Evolutionary conservation across 2,797 vertebrate genomes (phyloP), one percentile per base, ranked within the genome.

Genomic region (Leptoclinus maculatus): DNA sequence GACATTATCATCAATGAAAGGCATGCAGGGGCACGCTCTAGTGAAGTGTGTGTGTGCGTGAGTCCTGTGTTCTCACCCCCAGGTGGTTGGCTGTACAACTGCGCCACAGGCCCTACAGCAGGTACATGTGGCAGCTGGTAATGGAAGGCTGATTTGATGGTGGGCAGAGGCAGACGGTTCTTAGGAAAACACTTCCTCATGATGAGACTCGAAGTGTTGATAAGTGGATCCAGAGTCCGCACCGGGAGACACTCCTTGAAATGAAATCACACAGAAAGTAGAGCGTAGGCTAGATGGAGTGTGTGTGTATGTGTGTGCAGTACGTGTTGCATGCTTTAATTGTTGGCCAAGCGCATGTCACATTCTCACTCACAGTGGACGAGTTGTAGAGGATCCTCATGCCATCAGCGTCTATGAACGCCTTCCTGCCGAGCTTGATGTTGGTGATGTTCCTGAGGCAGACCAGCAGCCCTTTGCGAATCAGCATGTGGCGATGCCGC

Each of bases 141-240:
- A 71, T 95, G 95, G 89, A 97, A 98, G 86, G 95, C 94, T 53
- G 98, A 98, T 92, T 97, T 98, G 91, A 99, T 98, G 25, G 97
- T 99, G 83, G 97, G 96, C 76, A 99, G 91, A 65, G 98, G 98
- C 88, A 99, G 94, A 71, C 98, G 98, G 89, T 99, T 99, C 95
- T 99, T 99, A 54, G 98, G 98, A 91, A 98, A 99, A 93, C 98
- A 99, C 93, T 99, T 99, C 88, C 98, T 97, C 98, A 99, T 99
- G 92, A 99, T 98, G 66, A 99, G 93, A 89, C 97, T 99, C 38
- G 98, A 99, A 23, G 95, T 97, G 94, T 98, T 99, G 73, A 99
- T 95, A 58, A 99, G 95, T 21, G 97, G 96, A 94, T 99, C 98
- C 88, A 99, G 95, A 45, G 97, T 98, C 88, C 97, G 96, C 71